These are phyloP conservation scores for Pogonomyrmex barbatus DNA, from an alignment of 1,140 invertebrate species.

Conservation along the genomic window DNA sequence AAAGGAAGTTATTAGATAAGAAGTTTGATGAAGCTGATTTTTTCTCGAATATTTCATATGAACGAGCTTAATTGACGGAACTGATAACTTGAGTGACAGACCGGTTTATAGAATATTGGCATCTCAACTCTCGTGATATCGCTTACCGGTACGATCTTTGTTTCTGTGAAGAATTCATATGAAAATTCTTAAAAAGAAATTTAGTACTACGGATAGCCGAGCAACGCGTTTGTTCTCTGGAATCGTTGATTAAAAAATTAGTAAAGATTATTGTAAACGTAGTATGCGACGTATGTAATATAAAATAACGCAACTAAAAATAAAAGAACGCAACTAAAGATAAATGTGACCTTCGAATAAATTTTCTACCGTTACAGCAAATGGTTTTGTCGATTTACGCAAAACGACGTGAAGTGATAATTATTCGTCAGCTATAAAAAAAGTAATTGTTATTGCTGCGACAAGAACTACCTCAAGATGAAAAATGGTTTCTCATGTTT, in stretches of 20 bases:
- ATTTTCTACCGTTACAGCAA: slow-evolving; percentile 8
- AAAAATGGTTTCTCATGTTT: slow-evolving; percentile 7
- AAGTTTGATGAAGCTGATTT: background rate
- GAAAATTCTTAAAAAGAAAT: slow-evolving; percentile 12
- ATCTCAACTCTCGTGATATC: slow-evolving; percentile 9
- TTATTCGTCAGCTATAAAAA: slow-evolving; percentile 8
- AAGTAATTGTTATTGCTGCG: background rate
- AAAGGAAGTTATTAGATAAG: slow-evolving; percentile 1
- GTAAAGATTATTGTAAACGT: background rate
- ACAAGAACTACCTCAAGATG: background rate
- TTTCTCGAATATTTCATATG: slow-evolving; percentile 4
- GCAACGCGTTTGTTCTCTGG: background rate
- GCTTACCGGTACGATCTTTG: background rate
- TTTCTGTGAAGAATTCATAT: slow-evolving; percentile 1
- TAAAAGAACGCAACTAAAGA: slow-evolving; percentile 11
- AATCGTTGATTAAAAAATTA: slow-evolving; percentile 9
- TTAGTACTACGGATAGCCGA: background rate
- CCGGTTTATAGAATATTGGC: slow-evolving; percentile 6
- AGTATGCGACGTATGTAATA: background rate
- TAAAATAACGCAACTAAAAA: slow-evolving; percentile 29
- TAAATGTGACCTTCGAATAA: slow-evolving; percentile 32
- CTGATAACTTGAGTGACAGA: background rate
- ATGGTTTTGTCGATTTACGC: slow-evolving; percentile 13
- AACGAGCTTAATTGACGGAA: slow-evolving; percentile 9
- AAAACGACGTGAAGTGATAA: slow-evolving; percentile 13